Percentiles rank a stretch among this genome's conserved stretches.
These are phyloP conservation scores for Orthosia gothica DNA, from an alignment of 2,888 invertebrate genomes.

Conservation along the genomic window DNA sequence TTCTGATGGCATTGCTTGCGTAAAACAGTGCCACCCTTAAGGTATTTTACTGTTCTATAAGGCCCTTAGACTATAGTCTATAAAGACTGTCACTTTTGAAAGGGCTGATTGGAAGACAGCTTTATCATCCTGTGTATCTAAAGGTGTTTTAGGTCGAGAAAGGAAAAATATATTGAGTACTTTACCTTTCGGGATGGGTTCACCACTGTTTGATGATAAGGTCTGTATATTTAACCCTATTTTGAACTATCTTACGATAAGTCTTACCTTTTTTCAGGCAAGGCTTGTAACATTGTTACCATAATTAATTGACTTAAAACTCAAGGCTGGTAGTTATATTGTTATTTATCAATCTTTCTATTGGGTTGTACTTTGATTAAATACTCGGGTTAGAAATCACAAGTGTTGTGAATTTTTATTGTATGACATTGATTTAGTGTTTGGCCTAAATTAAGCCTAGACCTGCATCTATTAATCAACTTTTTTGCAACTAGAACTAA, in stretches of 20 bases:
- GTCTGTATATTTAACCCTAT: constrained; percentile 42
- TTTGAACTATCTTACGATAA: constrained; percentile 16
- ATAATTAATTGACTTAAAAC: constrained; percentile 6
- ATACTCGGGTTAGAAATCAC: not conserved
- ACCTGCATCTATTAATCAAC: constrained; percentile 25
- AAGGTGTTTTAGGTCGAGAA: constrained; percentile 39
- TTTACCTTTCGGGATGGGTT: constrained; percentile 36
- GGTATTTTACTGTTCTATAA: constrained; percentile 61
- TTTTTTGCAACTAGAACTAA: not conserved
- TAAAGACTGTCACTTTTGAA: constrained; percentile 61
- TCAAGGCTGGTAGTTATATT: too few species aligned
- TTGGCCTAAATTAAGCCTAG: constrained; percentile 37
- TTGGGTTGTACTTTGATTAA: constrained; percentile 1
- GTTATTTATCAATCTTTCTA: not conserved
- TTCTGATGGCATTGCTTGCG: constrained; percentile 42
- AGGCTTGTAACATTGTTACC: not conserved
- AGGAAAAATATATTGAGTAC: constrained; percentile 55
- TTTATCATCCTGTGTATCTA: constrained; percentile 55
- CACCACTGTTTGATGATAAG: constrained; percentile 33
- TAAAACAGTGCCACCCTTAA: constrained; percentile 64
- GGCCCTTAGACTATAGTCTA: constrained; percentile 53
- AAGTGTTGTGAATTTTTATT: constrained; percentile 9
- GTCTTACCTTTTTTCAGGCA: constrained; percentile 15
- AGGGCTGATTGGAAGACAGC: constrained; percentile 60
- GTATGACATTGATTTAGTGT: constrained; percentile 39